These are phyloP conservation scores for Zosterops borbonicus DNA, from an alignment of 2,113 vertebrate genomes.

Conservation along the genomic window DNA sequence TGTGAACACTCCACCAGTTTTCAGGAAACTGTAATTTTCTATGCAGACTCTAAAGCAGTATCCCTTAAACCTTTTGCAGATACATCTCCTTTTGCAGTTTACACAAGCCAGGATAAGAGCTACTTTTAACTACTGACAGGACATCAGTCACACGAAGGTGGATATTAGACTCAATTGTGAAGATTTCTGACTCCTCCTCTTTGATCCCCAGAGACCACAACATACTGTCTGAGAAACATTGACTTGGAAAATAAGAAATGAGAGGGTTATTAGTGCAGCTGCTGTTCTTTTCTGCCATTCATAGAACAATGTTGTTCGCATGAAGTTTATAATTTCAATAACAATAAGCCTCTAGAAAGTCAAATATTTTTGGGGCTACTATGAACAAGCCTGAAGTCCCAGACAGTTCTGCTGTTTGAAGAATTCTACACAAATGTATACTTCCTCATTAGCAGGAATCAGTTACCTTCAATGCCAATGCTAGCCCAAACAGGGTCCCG, in stretches of 20 bases:
- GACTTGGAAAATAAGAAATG: background rate
- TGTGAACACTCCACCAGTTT: background rate
- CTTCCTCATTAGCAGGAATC: background rate
- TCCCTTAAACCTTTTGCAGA: background rate
- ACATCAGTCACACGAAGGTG: background rate
- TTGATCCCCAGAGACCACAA: background rate
- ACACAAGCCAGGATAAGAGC: background rate
- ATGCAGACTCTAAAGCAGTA: background rate
- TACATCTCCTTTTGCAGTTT: background rate
- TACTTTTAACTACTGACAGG: background rate
- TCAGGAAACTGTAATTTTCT: background rate
- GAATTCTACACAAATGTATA: background rate
- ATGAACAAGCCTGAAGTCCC: background rate
- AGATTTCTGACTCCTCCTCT: background rate
- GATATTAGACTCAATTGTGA: background rate
- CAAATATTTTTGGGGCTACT: background rate
- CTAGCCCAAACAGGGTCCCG: background rate
- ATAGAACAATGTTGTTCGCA: background rate
- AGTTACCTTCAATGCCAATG: background rate
- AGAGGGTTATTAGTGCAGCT: background rate
- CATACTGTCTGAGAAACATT: background rate
- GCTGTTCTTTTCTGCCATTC: background rate
- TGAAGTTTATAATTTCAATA: background rate
- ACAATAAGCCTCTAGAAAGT: background rate
- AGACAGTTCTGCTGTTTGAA: background rate